Evolutionary conservation across 2,797 vertebrate species (phyloP).

Genomic region (Poecilia gillii): DNA sequence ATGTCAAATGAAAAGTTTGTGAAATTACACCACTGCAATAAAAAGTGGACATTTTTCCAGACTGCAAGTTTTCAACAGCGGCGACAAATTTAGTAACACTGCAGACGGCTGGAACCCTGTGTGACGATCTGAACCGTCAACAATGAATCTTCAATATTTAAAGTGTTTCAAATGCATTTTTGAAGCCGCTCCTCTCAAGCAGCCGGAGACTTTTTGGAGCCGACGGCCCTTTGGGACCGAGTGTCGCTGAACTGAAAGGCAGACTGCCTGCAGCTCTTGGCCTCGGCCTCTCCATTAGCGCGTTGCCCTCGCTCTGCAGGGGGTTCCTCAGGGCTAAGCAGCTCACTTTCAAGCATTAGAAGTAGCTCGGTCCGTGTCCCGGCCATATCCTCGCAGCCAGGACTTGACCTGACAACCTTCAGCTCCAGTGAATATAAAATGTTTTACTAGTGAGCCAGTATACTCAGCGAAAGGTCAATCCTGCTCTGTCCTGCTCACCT

Average conservation of each 20-base stretch:
- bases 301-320: slow-evolving; percentile 5
- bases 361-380: slow-evolving; percentile 9
- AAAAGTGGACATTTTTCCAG: not conserved
- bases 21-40: not conserved
- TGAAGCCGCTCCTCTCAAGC: not conserved
- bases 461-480: not conserved
- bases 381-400: slow-evolving; percentile 12
- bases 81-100: not conserved
- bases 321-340: slow-evolving; percentile 35
- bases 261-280: slow-evolving; percentile 21
- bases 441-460: slow-evolving; percentile 5
- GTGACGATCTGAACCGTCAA: not conserved
- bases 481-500: not conserved
- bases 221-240: not conserved
- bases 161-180: not conserved
- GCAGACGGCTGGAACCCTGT: not conserved
- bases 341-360: slow-evolving; percentile 29
- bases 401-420: not conserved
- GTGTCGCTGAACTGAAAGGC: not conserved
- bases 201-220: not conserved
- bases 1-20: not conserved
- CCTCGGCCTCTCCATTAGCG: slow-evolving; percentile 28
- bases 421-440: slow-evolving; percentile 10
- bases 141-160: not conserved
- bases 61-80: not conserved